Base-by-base conservation (phyloP, 2,888 invertebrate genomes). In the Agrochola macilenta region DNA sequence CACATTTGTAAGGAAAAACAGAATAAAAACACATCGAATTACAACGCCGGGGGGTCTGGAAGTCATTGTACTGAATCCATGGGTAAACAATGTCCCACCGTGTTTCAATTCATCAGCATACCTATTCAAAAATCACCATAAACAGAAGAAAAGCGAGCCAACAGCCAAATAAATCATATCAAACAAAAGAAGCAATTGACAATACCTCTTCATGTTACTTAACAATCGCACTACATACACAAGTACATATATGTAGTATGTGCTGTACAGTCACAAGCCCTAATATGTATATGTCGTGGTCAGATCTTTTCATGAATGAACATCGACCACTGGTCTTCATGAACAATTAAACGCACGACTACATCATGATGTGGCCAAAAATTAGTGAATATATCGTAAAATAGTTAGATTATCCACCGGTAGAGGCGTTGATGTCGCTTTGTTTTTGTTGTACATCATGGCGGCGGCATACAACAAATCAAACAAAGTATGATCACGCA, bases 141-240 rank as follows among this genome's bases (percentile, higher is more conserved):
- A 7, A n/a, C 30, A 23, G 11, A 7, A 74, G 80, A 30, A 46
- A 74, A 54, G 26, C 76, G 23, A 64, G 49, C 57, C 11, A 76
- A 79, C 43, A 75, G 49, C 57, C 11, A 76, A 79, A 72, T 81
- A 61, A 73, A 74, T 73, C 66, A 73, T 73, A 4, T 0, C 3
- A 43, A 83, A 79, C 69, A 66, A 83, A 83, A 68, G 73, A 64
- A 64, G 23, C 35, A 61, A 73, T 72, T 49, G 69, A 77, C 78
- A 66, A 78, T 64, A 74, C 49, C 52, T 26, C 69, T 35, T 26
- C 54, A 12, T 30, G 23, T 76, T 68, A 81, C 81, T 49, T 84
- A 81, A 84, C 65, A 70, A 66, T 52, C 20, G 35, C 20, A 35
- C 23, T 52, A 69, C 58, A 61, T 69, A 70, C 17, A 23, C 39